Evolutionary conservation across 2,113 vertebrate species (phyloP).

Genomic region (Raja brachyura): DNA sequence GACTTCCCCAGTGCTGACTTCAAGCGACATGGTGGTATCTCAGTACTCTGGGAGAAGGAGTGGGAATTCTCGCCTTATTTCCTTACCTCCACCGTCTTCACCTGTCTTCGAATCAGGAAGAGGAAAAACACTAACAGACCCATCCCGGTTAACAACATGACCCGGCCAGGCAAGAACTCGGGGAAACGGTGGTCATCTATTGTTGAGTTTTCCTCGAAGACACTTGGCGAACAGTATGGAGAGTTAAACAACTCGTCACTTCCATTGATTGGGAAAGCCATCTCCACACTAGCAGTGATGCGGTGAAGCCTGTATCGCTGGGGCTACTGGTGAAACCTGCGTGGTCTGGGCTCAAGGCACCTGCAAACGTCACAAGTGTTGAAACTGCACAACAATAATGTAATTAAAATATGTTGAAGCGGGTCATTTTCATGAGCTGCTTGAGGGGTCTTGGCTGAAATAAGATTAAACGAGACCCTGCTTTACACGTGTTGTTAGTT

Average conservation of each 20-base stretch:
- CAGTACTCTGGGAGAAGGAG: neutral
- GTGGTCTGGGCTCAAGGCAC: neutral
- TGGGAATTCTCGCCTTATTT: neutral
- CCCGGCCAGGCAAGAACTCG: neutral
- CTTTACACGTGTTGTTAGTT: neutral
- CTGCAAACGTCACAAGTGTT: neutral
- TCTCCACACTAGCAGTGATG: neutral
- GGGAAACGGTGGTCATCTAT: neutral
- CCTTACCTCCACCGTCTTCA: conserved; percentile 23
- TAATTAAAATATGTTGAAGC: neutral
- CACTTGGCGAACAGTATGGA: neutral
- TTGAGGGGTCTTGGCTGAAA: neutral
- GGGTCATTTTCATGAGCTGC: neutral
- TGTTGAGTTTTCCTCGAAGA: neutral
- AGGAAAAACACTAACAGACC: neutral
- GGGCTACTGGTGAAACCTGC: neutral
- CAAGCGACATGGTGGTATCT: neutral
- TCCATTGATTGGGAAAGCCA: neutral
- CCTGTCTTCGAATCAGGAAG: conserved; percentile 30
- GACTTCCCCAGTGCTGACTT: neutral
- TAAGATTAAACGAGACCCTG: neutral
- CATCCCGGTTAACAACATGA: neutral
- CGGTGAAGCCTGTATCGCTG: neutral
- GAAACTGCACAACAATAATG: conserved; percentile 14
- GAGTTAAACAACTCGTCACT: neutral